Percentiles rank a stretch among this genome's conserved stretches.
phyloP scores from a whole-genome alignment of 2,113 vertebrate genomes.

The Microtus pennsylvanicus region DNA sequence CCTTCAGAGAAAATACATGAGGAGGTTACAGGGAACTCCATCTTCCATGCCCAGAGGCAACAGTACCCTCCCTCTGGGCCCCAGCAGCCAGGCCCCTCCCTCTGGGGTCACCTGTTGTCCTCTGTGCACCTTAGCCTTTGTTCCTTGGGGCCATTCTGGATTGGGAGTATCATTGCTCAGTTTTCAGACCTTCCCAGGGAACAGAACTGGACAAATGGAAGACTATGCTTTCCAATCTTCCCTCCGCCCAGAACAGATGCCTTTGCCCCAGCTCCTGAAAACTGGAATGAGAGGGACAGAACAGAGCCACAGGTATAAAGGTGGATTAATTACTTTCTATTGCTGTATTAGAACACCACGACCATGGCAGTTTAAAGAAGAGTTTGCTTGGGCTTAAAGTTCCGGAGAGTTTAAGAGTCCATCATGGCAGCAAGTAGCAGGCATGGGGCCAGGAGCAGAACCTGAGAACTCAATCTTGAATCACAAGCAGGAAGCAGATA shows the following conservation, averaged over 20 bases:
- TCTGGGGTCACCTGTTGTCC: fast-evolving
- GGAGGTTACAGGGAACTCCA: too few species aligned
- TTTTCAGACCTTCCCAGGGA: background rate
- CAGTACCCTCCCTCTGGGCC: too few species aligned
- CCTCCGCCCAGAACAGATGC: background rate
- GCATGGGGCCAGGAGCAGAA: background rate
- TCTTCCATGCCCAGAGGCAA: background rate
- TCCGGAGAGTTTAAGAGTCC: background rate
- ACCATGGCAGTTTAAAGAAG: too few species aligned
- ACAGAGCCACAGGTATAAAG: background rate
- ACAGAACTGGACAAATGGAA: background rate
- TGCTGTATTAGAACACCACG: too few species aligned
- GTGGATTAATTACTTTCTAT: background rate
- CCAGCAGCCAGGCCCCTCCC: background rate
- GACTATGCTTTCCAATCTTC: background rate
- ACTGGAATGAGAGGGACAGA: background rate
- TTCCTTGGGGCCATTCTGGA: background rate
- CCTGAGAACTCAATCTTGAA: too few species aligned
- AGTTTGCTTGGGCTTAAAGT: background rate
- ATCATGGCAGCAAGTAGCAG: too few species aligned
- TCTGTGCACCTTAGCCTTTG: fast-evolving
- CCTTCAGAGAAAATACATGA: background rate
- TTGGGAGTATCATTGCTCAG: background rate
- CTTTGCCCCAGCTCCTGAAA: background rate
- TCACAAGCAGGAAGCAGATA: too few species aligned